Conservation (phyloP, 2,888 invertebrate genomes). For the Taenaris catops region DNA sequence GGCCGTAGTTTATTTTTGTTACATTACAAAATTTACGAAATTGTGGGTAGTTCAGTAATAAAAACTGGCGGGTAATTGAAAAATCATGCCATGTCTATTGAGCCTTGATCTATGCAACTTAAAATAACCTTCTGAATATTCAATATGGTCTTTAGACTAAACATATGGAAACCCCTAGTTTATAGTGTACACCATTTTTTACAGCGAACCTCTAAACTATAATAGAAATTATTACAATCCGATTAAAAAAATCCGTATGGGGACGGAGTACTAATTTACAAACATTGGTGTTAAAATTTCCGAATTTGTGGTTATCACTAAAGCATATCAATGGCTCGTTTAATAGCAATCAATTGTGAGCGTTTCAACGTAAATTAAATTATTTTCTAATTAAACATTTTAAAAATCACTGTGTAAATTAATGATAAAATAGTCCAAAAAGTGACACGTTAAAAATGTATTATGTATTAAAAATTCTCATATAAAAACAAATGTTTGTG, state of each 20-base stretch:
- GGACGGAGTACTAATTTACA: slow-evolving; percentile 64
- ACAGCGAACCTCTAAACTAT: too few species aligned
- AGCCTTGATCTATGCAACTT: too few species aligned
- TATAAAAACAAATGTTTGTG: slow-evolving; percentile 49
- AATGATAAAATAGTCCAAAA: slow-evolving; percentile 38
- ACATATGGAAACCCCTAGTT: too few species aligned
- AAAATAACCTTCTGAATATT: too few species aligned
- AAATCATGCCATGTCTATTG: too few species aligned
- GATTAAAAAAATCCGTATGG: slow-evolving; percentile 49
- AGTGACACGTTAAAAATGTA: slow-evolving; percentile 56
- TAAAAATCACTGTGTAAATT: slow-evolving; percentile 16
- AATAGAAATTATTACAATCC: slow-evolving; percentile 17
- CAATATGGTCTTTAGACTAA: too few species aligned
- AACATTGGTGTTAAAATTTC: slow-evolving; percentile 64
- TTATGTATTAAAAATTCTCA: slow-evolving; percentile 57
- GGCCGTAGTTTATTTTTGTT: too few species aligned
- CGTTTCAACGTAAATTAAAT: slow-evolving; percentile 15
- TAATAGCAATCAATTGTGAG: slow-evolving; percentile 16
- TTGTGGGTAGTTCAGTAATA: too few species aligned
- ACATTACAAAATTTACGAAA: too few species aligned
- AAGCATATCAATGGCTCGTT: slow-evolving; percentile 25
- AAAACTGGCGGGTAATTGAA: too few species aligned
- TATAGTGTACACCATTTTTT: too few species aligned
- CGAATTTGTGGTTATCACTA: slow-evolving; percentile 41
- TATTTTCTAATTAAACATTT: slow-evolving; percentile 12